A percentile compares a stretch with the other conserved stretches of the same genome.
These are phyloP conservation scores for Nudaria mundana DNA, from an alignment of 2,888 invertebrate genomes.

Conservation along the genomic window DNA sequence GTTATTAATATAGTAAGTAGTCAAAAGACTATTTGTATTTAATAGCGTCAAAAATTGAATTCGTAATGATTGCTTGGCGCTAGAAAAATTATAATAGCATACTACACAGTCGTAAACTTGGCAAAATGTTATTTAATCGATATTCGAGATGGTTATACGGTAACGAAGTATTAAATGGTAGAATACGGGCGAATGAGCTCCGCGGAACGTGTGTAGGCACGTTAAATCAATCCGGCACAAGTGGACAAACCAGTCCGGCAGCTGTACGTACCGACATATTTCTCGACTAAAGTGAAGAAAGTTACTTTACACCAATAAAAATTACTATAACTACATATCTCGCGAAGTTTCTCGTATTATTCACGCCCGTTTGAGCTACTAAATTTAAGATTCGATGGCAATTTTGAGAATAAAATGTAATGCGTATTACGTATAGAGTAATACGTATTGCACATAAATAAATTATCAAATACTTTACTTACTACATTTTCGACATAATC, in stretches of 20 bases:
- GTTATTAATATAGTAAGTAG: background rate
- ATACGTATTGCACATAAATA: too few species aligned
- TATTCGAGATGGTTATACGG: conserved; percentile 48
- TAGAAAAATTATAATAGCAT: background rate
- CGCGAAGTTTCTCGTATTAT: conserved; percentile 4
- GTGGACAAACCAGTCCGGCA: conserved; percentile 81
- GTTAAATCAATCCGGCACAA: conserved; percentile 78
- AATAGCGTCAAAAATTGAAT: conserved; percentile 3
- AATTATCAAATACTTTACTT: too few species aligned
- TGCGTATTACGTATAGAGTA: too few species aligned
- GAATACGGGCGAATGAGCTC: conserved; percentile 53
- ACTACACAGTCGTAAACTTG: background rate
- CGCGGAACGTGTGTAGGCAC: conserved; percentile 69
- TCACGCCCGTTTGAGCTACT: too few species aligned
- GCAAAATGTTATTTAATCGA: conserved; percentile 9
- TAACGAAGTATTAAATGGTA: conserved; percentile 65
- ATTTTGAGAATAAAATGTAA: too few species aligned
- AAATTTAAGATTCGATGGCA: too few species aligned
- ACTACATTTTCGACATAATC: too few species aligned
- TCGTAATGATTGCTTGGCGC: conserved; percentile 1
- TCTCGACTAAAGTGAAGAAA: conserved; percentile 59
- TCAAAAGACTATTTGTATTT: background rate
- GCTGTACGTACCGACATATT: conserved; percentile 60
- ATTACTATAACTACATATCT: conserved; percentile 18
- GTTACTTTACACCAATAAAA: conserved; percentile 35